Evolutionary conservation across 2,797 vertebrate species (phyloP), one percentile per base, ranked within the genome.

Genomic region (Spinus pinus): DNA sequence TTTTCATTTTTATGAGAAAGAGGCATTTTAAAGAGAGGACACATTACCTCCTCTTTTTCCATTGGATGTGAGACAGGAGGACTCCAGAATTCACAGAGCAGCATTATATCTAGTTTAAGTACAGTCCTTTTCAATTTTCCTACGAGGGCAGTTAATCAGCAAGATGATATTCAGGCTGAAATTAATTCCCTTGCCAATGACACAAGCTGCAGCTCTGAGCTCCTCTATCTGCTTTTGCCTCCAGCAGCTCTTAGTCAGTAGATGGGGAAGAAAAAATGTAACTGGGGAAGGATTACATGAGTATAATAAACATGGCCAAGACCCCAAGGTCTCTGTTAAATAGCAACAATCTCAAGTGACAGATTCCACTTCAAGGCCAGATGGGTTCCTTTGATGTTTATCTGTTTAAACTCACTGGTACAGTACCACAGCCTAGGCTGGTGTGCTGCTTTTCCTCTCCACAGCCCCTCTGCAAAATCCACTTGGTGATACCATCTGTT

Each of bases 351-450:
- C 87, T 92, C 92, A 89, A 95, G 72, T 67, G 75, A 91, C 81
- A 84, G 89, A 90, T 96, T 91, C 69, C 58, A 84, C 89, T 92
- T 90, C 89, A 94, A 93, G 96, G 95, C 87, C 82, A 79, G 81
- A 75, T 50, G 92, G 35, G 79, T 91, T 83, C 62, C 81, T 94
- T 92, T 93, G 94, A 93, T 95, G 94, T 96, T 96, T 92, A 72
- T 92, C 86, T 94, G 70, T 86, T 95, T 79, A 79, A 92, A 86
- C 37, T 86, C 75, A 25, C 79, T 93, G 0, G 0, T 56, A 13
- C 44, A 50, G 58, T 37, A 24, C 70, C 58, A 33, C 49, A 75
- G 82, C 44, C 79, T 3, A 39, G 82, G 62, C 79, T 84, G 54
- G n/a, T 62, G 58, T 0, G 0, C 82, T 94, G 91, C 51, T 91